Evolutionary conservation across 2,797 vertebrate species (phyloP).

Genomic region (Smutsia temminckii): DNA sequence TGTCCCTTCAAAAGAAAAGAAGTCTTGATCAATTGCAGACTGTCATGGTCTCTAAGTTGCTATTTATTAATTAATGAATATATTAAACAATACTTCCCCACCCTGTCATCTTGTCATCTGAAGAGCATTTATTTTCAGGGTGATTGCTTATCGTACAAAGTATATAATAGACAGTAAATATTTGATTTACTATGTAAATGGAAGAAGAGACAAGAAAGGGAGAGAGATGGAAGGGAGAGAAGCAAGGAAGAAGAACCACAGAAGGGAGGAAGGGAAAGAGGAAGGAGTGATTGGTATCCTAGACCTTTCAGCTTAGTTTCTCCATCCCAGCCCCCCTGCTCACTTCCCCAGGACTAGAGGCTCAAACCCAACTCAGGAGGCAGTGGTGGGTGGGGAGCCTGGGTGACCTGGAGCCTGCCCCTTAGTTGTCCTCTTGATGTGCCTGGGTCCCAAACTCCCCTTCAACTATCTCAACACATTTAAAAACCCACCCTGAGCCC

Average conservation of each 20-base stretch:
- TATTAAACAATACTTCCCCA: not conserved
- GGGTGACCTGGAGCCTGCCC: not conserved
- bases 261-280: not conserved
- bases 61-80: constrained; percentile 16
- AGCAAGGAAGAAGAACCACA: too few relatives aligned
- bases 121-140: constrained; percentile 28
- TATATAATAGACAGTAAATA: not conserved
- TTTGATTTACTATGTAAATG: not conserved
- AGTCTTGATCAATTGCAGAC: not conserved
- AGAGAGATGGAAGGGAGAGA: not conserved
- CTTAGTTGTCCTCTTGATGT: not conserved
- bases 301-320: not conserved
- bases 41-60: not conserved
- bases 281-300: not conserved
- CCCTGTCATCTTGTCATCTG: constrained; percentile 21
- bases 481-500: not conserved
- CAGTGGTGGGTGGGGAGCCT: not conserved
- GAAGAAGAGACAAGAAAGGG: not conserved
- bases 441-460: not conserved
- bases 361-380: not conserved
- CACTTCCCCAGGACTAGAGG: not conserved
- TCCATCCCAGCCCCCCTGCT: not conserved
- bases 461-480: not conserved
- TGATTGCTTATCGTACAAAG: not conserved
- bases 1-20: not conserved